Base-by-base conservation (phyloP, 2,888 invertebrate genomes). In the Portevinia maculata region DNA sequence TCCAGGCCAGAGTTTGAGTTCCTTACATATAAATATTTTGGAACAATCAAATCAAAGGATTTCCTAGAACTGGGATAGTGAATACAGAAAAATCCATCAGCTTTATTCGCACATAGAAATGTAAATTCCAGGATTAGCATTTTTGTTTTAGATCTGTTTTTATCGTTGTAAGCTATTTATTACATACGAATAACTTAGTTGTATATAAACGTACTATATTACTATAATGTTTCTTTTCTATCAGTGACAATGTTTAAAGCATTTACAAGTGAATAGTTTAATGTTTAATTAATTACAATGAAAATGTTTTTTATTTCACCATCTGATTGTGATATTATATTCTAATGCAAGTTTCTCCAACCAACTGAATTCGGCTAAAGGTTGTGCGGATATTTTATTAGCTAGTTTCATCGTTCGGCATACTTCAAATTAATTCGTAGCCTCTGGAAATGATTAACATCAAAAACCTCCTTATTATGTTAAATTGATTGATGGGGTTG, bases 281-380 rank as follows among this genome's bases (percentile, higher is more conserved):
- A 37, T 81, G 59, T 71, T 81, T 52, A 57, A 75, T 41, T 70
- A 64, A 62, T 64, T 50, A 69, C 13, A 64, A 59, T 1, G 15
- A 17, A 2, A 17, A 21, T 50, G 34, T 57, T 34, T 52, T 62
- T 69, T 60, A 55, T 39, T 79, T 76, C 60, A 85, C 87, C 87
- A 87, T 55, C 87, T 87, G 15, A 87, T 53, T 3, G 87, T 86
- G 37, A 87, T 86, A 17, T 86, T 74, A 41, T 74, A 85, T n/a
- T 86, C 84, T 3, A 78, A 41, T 11, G 84, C 41, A 32, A 92
- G 85, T 67, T 89, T 87, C 52, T 90, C 86, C 13, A 94, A 87
- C 88, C 93, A 91, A 7, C 89, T 86, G 88, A 93, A 94, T 73
- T 92, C 91, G n/a, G 92, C 87, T 0, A 94, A 87, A 0, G 94